Conservation (phyloP, 23 tunicate genomes). For the Pegea sp. region DNA sequence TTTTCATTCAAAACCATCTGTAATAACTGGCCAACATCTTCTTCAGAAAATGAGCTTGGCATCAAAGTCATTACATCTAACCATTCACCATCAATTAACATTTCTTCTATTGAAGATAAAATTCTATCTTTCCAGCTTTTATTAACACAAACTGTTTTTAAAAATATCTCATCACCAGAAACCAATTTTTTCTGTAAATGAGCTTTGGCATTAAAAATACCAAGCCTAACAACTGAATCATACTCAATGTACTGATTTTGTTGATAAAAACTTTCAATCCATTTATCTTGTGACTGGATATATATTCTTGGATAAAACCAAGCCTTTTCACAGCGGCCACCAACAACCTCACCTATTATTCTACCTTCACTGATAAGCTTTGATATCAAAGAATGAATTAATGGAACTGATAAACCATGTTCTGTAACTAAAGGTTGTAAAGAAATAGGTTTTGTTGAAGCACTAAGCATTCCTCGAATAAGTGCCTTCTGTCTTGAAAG, state of each 20-base stretch:
- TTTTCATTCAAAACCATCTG: conserved; percentile 6
- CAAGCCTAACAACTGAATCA: conserved; percentile 41
- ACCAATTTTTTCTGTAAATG: conserved; percentile 16
- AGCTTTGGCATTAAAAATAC: conserved; percentile 23
- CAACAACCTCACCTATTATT: conserved; percentile 45
- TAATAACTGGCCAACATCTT: conserved; percentile 29
- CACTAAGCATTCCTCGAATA: conserved; percentile 54
- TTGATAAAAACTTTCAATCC: conserved; percentile 48
- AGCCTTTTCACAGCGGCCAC: conserved; percentile 38
- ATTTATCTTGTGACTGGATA: conserved; percentile 39
- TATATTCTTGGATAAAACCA: conserved; percentile 45
- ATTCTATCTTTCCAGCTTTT: conserved; percentile 18
- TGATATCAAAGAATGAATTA: conserved; percentile 1
- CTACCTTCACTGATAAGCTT: conserved; percentile 43
- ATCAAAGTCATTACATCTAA: conserved; percentile 29
- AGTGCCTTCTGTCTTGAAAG: conserved; percentile 53
- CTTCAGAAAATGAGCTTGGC: conserved; percentile 39
- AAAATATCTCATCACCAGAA: conserved; percentile 2
- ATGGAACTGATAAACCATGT: conserved; percentile 16
- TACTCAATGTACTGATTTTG: conserved; percentile 59
- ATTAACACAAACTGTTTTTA: conserved; percentile 61
- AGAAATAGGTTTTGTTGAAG: conserved; percentile 45
- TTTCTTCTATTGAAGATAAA: conserved; percentile 30
- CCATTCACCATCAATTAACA: conserved; percentile 35
- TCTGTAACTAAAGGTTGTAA: conserved; percentile 7